Evolutionary conservation across 2,888 invertebrate genomes (phyloP).

Genomic region (Meghimatium bilineatum): DNA sequence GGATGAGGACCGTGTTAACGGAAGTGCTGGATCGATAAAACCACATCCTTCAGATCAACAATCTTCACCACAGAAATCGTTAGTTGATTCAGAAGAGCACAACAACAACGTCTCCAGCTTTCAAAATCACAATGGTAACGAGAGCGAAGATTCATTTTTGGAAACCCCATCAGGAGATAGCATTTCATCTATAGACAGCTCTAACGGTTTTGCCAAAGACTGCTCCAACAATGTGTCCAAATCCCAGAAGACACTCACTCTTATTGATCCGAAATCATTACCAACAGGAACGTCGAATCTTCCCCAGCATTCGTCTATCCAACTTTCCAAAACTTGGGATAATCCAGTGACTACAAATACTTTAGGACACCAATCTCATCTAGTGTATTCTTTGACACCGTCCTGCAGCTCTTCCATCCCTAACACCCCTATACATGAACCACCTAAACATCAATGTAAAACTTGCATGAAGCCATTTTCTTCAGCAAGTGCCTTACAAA

Average conservation of each 20-base stretch:
- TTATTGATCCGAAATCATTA: neutral
- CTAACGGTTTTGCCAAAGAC: neutral
- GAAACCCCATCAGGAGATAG: neutral
- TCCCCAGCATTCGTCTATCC: neutral
- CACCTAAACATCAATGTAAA: constrained; percentile 88
- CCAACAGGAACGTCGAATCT: neutral
- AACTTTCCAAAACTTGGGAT: neutral
- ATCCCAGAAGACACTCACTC: neutral
- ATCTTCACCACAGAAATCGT: neutral
- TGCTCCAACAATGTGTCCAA: neutral
- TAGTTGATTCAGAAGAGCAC: neutral
- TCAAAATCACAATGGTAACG: constrained; percentile 23
- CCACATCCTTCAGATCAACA: neutral
- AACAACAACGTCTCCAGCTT: constrained; percentile 17
- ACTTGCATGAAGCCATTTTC: constrained; percentile 99
- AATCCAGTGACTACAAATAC: neutral
- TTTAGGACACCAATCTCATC: neutral
- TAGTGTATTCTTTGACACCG: neutral
- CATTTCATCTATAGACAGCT: neutral
- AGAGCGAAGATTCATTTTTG: neutral
- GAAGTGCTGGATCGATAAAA: constrained; percentile 11
- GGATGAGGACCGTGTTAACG: constrained; percentile 11
- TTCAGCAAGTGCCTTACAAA: constrained; percentile 97
- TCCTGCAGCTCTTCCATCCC: neutral
- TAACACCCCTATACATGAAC: constrained; percentile 23